Evolutionary conservation across 2,113 vertebrate species (phyloP).

Genomic region (Sus scrofa): DNA sequence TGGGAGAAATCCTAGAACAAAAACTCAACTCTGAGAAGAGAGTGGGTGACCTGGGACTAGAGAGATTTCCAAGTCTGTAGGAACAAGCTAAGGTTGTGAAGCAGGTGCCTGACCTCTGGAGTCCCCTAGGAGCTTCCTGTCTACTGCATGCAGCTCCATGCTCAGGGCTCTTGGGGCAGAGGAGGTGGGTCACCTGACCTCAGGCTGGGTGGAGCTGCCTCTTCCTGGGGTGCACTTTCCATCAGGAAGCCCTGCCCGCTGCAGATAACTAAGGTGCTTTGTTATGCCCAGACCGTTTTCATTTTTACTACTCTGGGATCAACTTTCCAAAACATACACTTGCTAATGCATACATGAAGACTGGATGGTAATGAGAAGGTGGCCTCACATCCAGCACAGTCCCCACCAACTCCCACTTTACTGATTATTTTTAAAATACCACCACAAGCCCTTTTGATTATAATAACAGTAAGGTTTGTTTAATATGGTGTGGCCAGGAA

Average conservation of each 20-base stretch:
- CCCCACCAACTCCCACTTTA: background rate
- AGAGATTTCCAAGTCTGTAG: background rate
- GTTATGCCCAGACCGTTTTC: constrained; percentile 52
- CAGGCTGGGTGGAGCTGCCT: constrained; percentile 61
- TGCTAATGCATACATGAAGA: constrained; percentile 30
- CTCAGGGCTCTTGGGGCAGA: background rate
- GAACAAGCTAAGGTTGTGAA: background rate
- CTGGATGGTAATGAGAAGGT: background rate
- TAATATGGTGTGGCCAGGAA: constrained; percentile 31
- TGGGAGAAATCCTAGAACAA: background rate
- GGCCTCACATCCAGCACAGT: background rate
- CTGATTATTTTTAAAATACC: constrained; percentile 16
- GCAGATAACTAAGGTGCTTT: constrained; percentile 60
- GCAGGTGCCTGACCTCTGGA: background rate
- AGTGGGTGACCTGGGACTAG: background rate
- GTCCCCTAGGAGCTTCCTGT: background rate
- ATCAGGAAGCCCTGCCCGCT: constrained; percentile 75
- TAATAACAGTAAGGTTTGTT: constrained; percentile 44
- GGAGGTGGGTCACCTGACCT: constrained; percentile 17
- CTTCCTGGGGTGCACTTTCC: constrained; percentile 56
- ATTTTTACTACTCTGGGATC: constrained; percentile 66
- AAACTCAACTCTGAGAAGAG: background rate
- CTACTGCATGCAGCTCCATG: background rate
- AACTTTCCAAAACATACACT: constrained; percentile 74
- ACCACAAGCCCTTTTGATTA: background rate